A percentile compares a stretch with the other conserved stretches of the same genome.
phyloP scores from a whole-genome alignment of 2,888 invertebrate genomes.

The Phyllotreta striolata region DNA sequence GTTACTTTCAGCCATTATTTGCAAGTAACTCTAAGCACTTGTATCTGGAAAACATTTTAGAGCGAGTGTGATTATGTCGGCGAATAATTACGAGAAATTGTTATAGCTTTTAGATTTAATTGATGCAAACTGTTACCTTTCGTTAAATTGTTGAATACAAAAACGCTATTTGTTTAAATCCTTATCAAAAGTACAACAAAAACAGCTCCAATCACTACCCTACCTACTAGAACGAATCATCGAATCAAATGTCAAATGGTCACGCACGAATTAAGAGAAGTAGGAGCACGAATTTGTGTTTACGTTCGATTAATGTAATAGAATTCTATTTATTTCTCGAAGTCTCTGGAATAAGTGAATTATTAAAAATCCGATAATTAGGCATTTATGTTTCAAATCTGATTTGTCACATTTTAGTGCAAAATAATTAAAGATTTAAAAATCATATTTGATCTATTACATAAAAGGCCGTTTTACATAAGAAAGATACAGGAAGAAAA shows the following conservation, averaged over 20 bases:
- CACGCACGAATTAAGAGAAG: conserved; percentile 10
- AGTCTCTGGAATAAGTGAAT: too few relatives aligned
- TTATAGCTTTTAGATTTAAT: background rate
- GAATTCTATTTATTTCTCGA: too few relatives aligned
- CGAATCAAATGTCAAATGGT: conserved; percentile 29
- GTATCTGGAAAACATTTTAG: background rate
- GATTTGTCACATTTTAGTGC: too few relatives aligned
- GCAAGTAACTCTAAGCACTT: background rate
- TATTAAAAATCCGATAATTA: too few relatives aligned
- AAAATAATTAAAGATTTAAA: too few relatives aligned
- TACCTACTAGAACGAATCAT: background rate
- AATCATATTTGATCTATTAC: too few relatives aligned
- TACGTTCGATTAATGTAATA: background rate
- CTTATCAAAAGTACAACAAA: conserved; percentile 25
- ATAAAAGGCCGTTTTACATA: too few relatives aligned
- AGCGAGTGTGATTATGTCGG: background rate
- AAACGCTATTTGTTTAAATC: conserved; percentile 23
- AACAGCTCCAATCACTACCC: conserved; percentile 23
- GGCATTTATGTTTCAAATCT: too few relatives aligned
- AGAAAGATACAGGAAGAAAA: too few relatives aligned
- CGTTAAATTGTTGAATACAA: conserved; percentile 1
- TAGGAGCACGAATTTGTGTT: background rate
- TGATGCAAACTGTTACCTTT: background rate
- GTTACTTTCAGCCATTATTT: conserved; percentile 52
- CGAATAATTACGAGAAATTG: background rate